Percentiles rank a stretch among this genome's conserved stretches.
Evolutionary conservation across 2,797 vertebrate species (phyloP).

Genomic region (Morus bassanus): DNA sequence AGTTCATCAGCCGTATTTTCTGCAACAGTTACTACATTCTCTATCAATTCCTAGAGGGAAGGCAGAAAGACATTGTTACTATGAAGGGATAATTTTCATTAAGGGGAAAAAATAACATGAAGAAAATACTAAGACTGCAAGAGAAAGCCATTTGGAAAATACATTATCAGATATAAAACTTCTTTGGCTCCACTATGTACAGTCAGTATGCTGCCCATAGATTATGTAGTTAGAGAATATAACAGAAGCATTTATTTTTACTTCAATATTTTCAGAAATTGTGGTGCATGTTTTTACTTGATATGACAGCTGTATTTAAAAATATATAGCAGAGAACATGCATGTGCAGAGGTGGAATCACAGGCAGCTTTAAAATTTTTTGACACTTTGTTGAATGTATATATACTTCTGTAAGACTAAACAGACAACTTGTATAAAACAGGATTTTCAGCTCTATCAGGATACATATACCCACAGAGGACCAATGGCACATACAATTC

Average conservation of each 20-base stretch:
- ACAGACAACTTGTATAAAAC: not conserved
- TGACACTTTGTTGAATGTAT: not conserved
- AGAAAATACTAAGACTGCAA: not conserved
- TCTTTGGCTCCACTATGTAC: not conserved
- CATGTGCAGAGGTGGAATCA: not conserved
- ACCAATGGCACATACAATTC: not conserved
- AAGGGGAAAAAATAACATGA: not conserved
- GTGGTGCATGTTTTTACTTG: not conserved
- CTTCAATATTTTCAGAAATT: not conserved
- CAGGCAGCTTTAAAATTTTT: not conserved
- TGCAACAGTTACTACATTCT: slow-evolving; percentile 92
- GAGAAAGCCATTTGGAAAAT: not conserved
- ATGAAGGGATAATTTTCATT: not conserved
- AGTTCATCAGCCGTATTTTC: slow-evolving; percentile 96
- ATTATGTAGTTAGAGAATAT: not conserved
- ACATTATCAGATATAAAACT: not conserved
- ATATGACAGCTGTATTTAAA: not conserved
- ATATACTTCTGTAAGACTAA: not conserved
- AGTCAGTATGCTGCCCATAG: not conserved
- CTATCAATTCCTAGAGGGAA: slow-evolving; percentile 87
- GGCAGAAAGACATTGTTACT: not conserved
- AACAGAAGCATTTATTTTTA: not conserved
- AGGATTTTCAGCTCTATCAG: not conserved
- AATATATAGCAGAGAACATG: not conserved
- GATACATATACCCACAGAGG: not conserved